phyloP scores from a whole-genome alignment of 2,113 vertebrate genomes.

The Ahaetulla prasina region DNA sequence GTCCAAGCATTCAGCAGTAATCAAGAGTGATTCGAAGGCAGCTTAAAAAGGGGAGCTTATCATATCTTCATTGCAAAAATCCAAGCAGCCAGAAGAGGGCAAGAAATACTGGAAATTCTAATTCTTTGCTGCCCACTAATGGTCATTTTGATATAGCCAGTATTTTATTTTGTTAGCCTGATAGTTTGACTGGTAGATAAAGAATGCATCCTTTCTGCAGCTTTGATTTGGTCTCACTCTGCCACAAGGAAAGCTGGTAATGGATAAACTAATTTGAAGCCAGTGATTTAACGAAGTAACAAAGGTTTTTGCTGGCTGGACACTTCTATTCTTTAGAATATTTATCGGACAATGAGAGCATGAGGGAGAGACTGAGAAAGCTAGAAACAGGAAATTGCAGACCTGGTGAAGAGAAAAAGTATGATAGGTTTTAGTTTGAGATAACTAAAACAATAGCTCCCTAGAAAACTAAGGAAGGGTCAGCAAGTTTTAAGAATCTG shows the following conservation, averaged over 20 bases:
- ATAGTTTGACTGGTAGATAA: background rate
- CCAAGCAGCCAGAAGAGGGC: background rate
- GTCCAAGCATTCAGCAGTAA: background rate
- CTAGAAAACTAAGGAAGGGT: background rate
- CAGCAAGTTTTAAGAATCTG: background rate
- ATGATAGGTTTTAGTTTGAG: background rate
- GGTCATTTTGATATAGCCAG: background rate
- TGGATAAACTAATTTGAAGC: background rate
- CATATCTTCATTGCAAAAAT: background rate
- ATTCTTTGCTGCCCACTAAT: background rate
- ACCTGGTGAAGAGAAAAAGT: background rate
- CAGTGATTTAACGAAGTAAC: background rate
- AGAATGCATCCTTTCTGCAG: background rate
- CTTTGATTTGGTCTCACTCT: background rate
- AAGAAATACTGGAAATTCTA: background rate
- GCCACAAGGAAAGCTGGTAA: background rate
- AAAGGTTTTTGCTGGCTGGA: background rate
- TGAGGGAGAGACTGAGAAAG: background rate
- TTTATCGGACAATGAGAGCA: background rate
- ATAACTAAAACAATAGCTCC: background rate
- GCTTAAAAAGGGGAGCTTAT: background rate
- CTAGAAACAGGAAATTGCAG: background rate
- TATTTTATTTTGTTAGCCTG: background rate
- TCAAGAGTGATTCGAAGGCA: background rate
- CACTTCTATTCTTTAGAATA: background rate